Evolutionary conservation across 23 tunicate genomes (phyloP).

Genomic region (Halocynthia roretzi): DNA sequence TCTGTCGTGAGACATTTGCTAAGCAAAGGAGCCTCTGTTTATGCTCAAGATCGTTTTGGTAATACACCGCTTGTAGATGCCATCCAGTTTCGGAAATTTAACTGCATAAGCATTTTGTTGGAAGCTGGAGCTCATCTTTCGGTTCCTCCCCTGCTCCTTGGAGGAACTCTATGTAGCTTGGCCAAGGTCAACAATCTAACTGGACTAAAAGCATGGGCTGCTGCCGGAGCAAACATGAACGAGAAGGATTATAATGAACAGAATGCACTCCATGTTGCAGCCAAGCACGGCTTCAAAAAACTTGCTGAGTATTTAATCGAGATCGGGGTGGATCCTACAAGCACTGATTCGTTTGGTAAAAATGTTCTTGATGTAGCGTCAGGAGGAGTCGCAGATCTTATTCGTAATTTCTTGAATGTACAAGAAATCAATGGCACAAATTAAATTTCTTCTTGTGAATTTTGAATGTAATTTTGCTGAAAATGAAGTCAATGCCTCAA

Average conservation of each 20-base stretch:
- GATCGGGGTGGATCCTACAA: background rate
- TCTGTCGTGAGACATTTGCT: constrained; percentile 24
- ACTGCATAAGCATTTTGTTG: constrained; percentile 8
- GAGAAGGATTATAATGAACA: constrained; percentile 20
- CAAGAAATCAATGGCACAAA: no score
- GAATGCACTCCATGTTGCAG: constrained; percentile 33
- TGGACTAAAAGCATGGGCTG: constrained; percentile 32
- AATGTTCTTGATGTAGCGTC: background rate
- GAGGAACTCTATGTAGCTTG: constrained; percentile 10
- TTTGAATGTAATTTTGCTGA: no score
- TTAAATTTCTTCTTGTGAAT: no score
- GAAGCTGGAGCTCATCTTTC: constrained; percentile 30
- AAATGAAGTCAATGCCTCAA: no score
- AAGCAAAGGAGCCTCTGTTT: constrained; percentile 34
- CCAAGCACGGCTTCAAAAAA: constrained; percentile 9
- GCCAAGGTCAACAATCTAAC: constrained; percentile 17
- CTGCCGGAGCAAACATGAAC: constrained; percentile 28
- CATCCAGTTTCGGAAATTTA: constrained; percentile 19
- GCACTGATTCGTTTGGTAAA: constrained; percentile 1
- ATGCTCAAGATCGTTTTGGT: constrained; percentile 17
- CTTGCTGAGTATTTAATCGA: background rate
- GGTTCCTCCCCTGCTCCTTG: background rate
- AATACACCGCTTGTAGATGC: constrained; percentile 28
- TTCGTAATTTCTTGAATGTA: no score
- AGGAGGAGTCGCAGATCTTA: no score